Evolutionary conservation across 2,113 vertebrate genomes (phyloP).

Genomic region (Carettochelys insculpta): DNA sequence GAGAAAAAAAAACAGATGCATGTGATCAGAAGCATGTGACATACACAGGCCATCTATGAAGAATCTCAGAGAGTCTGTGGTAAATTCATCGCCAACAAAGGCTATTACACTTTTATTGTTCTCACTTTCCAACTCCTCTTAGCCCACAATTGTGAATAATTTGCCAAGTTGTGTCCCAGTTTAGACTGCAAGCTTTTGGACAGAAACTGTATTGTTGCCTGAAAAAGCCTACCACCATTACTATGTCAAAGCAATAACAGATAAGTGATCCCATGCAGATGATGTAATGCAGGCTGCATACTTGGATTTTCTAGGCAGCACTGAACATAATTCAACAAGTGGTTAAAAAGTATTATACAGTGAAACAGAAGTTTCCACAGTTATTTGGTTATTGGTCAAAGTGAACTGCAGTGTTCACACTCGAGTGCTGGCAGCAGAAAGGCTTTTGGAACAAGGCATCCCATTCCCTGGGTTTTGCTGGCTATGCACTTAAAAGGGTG

Average conservation of each 20-base stretch:
- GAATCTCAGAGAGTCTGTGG: neutral
- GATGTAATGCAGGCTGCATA: slow-evolving; percentile 30
- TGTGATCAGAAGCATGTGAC: slow-evolving; percentile 20
- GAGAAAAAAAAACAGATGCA: slow-evolving; percentile 23
- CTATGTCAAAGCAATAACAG: slow-evolving; percentile 3
- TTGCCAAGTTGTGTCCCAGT: neutral
- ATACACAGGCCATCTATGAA: neutral
- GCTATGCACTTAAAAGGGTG: neutral
- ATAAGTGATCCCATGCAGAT: neutral
- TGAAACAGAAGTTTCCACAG: neutral
- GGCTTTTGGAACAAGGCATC: neutral
- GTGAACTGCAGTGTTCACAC: neutral
- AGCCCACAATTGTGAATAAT: slow-evolving; percentile 6
- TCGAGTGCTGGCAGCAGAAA: neutral
- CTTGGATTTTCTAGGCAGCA: slow-evolving; percentile 42
- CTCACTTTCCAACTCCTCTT: neutral
- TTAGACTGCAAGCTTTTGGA: neutral
- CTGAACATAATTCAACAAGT: neutral
- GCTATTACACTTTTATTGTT: neutral
- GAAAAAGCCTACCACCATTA: neutral
- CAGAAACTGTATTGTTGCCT: slow-evolving; percentile 1
- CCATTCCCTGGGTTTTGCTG: neutral
- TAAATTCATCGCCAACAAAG: neutral
- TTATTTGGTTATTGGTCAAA: neutral
- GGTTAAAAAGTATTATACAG: neutral